Base-by-base conservation (phyloP, 2,113 vertebrate genomes). In the Caloenas nicobarica region DNA sequence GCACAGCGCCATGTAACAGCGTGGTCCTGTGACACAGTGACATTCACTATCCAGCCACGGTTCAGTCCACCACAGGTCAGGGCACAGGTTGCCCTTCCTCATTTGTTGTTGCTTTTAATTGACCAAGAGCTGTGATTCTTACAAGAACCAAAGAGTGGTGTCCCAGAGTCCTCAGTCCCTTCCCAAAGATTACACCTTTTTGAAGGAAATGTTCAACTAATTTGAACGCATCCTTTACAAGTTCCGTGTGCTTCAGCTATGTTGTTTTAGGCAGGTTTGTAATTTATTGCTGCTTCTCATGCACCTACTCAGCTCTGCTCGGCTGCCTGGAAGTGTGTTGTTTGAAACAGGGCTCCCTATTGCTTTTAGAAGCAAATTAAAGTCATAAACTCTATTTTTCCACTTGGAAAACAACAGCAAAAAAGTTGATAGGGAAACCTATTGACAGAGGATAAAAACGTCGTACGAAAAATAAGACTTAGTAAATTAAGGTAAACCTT, bases 121-220 rank as follows among this genome's bases (percentile, higher is more conserved):
- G 26, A 25, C 5, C 11, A 15, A 46, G 10, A 53, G 29, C 31
- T 2, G 4, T 0, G 4, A n/a, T 31, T 44, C 58, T 15, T n/a
- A 4, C 0, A 24, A 36, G 9, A 71, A 16, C 8, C 0, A 0
- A 25, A 40, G 7, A 10, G 5, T 13, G 28, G 8, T 5, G 2
- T 29, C 34, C 16, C 11, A 18, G 29, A 15, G 12, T 7, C 7
- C 28, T 24, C 33, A 26, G 3, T 2, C 9, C 16, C 24, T 95
- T 91, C 38, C 60, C 29, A 1, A 33, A 51, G 66, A 61, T 31
- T 26, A 28, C 17, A 74, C 21, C 40, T 17, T 90, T 65, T 57
- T 84, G 44, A 84, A 76, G 25, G 22, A 28, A 22, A 60, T 44
- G 72, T 12, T 65, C 74, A 64, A 31, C 25, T 62, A 64, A 86